These are phyloP conservation scores for Onthophagus sagittarius DNA, from an alignment of 2,888 invertebrate genomes.

Conservation along the genomic window DNA sequence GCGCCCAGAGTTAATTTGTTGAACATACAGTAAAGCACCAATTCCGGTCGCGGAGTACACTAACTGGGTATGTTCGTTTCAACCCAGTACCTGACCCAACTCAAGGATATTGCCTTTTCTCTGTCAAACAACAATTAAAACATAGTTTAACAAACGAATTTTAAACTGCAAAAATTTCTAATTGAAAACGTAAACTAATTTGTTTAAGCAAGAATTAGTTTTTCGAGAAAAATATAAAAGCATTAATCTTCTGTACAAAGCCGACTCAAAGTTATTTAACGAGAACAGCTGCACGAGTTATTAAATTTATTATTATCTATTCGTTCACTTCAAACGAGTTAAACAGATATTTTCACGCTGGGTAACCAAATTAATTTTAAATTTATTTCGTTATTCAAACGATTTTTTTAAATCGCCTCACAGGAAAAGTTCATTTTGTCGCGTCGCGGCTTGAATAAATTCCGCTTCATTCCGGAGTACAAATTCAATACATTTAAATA, in stretches of 20 bases:
- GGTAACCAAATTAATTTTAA: not conserved
- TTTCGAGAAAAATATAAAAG: not conserved
- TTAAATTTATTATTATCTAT: not conserved
- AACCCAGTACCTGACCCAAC: not conserved
- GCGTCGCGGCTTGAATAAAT: not conserved
- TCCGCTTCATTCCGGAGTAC: not conserved
- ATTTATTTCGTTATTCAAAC: not conserved
- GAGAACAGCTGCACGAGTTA: not conserved
- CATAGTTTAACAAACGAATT: not conserved
- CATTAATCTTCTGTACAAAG: not conserved
- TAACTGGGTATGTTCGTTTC: not conserved
- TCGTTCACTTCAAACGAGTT: not conserved
- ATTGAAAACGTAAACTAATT: not conserved
- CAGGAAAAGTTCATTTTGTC: not conserved
- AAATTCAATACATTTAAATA: slow-evolving; percentile 9
- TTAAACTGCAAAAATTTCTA: not conserved
- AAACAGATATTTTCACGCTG: not conserved
- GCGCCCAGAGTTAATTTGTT: not conserved
- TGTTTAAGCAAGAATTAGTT: not conserved
- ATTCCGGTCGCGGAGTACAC: not conserved
- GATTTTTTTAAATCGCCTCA: not conserved
- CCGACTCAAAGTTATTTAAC: not conserved
- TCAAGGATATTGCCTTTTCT: not conserved
- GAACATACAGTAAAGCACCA: not conserved
- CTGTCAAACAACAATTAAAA: not conserved